phyloP scores from a whole-genome alignment of 2,888 invertebrate species.

The Eupithecia abbreviata region DNA sequence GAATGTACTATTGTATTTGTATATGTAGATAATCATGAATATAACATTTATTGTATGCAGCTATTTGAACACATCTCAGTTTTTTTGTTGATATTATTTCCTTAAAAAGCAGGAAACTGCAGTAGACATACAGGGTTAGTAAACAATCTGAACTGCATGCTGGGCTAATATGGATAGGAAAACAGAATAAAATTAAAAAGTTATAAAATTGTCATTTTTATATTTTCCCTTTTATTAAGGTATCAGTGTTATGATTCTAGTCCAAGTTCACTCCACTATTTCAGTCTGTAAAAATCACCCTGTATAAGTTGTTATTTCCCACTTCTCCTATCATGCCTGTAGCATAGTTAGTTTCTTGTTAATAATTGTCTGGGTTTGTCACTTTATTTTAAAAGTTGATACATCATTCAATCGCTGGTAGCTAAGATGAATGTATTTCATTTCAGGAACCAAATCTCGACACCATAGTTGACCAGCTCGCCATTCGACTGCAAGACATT shows the following conservation, averaged over 20 bases:
- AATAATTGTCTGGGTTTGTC: neutral
- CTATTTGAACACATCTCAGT: slow-evolving; percentile 15
- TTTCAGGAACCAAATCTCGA: slow-evolving; percentile 91
- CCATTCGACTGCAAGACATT: slow-evolving; percentile 89
- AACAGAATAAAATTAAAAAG: neutral
- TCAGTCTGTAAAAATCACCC: neutral
- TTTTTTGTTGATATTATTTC: neutral
- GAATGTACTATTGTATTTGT: slow-evolving; percentile 11
- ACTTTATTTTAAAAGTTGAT: neutral
- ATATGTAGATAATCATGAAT: slow-evolving; percentile 10
- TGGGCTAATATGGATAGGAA: neutral
- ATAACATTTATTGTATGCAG: slow-evolving; percentile 2
- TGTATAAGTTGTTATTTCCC: neutral
- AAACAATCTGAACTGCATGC: neutral
- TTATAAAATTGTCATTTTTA: too few species aligned
- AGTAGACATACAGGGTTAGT: neutral
- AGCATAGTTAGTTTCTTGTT: neutral
- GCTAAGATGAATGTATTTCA: slow-evolving; percentile 13
- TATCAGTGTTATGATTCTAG: neutral
- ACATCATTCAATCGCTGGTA: neutral
- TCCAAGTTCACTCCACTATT: neutral
- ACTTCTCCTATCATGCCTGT: neutral
- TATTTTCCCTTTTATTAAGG: neutral
- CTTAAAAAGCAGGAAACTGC: neutral
- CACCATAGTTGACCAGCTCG: slow-evolving; percentile 92